A percentile compares a stretch with the other conserved stretches of the same genome.
Conservation (phyloP, 2,113 vertebrate species). For the Bambusicola thoracicus region DNA sequence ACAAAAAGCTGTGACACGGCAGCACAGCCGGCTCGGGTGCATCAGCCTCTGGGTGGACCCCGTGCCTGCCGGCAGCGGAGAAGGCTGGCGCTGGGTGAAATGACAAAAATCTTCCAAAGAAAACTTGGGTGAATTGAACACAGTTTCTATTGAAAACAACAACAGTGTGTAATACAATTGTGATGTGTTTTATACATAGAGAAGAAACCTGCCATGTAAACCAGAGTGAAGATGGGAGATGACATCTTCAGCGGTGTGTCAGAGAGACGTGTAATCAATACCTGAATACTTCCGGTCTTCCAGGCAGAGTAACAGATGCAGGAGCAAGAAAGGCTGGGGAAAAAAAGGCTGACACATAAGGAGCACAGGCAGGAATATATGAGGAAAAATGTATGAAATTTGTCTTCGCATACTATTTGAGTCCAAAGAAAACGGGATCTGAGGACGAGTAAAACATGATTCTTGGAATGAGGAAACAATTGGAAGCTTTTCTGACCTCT, state of each 20-base stretch:
- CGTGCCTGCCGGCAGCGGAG: background rate
- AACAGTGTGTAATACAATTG: conserved; percentile 22
- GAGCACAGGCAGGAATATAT: background rate
- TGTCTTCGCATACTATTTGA: background rate
- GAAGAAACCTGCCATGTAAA: conserved; percentile 13
- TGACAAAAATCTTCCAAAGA: background rate
- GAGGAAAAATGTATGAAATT: background rate
- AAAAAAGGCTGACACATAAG: background rate
- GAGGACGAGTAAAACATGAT: background rate
- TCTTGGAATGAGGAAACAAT: background rate
- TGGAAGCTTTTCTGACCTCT: background rate
- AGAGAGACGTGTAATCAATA: conserved; percentile 25
- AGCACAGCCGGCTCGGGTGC: background rate
- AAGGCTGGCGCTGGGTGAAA: conserved; percentile 2
- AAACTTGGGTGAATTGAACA: conserved; percentile 32
- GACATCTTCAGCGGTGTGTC: background rate
- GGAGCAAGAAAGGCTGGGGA: background rate
- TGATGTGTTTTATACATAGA: background rate
- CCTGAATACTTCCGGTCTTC: background rate
- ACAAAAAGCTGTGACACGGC: conserved; percentile 47
- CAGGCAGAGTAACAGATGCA: background rate
- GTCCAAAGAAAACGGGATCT: background rate
- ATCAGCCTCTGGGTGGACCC: conserved; percentile 23
- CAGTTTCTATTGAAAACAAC: conserved; percentile 41
- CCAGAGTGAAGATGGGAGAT: background rate